phyloP scores from a whole-genome alignment of 2,888 invertebrate genomes.

The Acrocera orbiculus region DNA sequence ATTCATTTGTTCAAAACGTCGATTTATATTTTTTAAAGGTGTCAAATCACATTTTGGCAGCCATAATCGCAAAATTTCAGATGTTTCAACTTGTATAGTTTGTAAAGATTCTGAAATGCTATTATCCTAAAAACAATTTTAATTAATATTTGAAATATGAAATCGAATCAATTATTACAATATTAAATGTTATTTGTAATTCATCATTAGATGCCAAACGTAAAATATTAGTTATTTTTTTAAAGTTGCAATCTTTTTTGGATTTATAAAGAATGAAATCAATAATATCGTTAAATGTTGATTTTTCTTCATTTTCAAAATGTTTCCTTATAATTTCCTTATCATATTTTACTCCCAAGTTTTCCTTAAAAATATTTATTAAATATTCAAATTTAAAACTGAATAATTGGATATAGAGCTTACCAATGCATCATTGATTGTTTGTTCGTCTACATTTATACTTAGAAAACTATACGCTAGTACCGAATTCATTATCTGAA shows the following conservation, averaged over 20 bases:
- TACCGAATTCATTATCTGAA: no score
- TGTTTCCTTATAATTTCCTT: conserved; percentile 17
- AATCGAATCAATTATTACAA: conserved; percentile 15
- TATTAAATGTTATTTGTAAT: conserved; percentile 22
- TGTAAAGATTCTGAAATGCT: conserved; percentile 10
- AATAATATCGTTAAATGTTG: conserved; percentile 9
- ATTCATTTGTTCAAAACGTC: conserved; percentile 24
- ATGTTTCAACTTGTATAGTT: conserved; percentile 17
- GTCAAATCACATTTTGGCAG: conserved; percentile 23
- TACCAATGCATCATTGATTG: no score
- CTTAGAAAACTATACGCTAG: no score
- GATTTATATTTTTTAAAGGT: conserved; percentile 22
- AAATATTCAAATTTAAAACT: no score
- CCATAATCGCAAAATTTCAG: conserved; percentile 26
- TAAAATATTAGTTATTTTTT: conserved; percentile 23
- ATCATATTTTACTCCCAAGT: conserved; percentile 24
- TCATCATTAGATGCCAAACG: conserved; percentile 21
- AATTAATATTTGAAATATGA: not conserved
- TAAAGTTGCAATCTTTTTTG: conserved; percentile 26
- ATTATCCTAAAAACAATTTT: conserved; percentile 14
- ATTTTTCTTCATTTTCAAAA: conserved; percentile 9
- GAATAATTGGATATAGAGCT: no score
- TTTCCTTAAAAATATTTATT: no score
- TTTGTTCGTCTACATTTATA: no score
- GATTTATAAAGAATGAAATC: conserved; percentile 23